Conservation (phyloP, 2,888 invertebrate species). For the Hydriomena furcata region DNA sequence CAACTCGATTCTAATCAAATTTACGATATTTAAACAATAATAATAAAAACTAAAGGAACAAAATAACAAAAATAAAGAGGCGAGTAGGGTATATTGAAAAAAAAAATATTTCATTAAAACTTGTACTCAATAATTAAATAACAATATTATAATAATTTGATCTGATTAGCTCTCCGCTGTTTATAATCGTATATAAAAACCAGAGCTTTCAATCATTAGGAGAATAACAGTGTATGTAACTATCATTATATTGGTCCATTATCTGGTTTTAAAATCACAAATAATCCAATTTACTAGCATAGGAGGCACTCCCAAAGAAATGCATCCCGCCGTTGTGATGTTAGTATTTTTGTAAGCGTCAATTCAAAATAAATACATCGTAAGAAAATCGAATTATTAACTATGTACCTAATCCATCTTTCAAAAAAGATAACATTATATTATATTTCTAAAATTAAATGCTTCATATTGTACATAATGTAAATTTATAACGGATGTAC, state of each 20-base stretch:
- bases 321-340: constrained; percentile 72
- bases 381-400: constrained; percentile 62
- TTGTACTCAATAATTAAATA: constrained; percentile 83
- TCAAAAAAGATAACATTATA: constrained; percentile 74
- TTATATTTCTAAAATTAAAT: constrained; percentile 83
- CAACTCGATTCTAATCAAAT: constrained; percentile 62
- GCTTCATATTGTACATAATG: constrained; percentile 81
- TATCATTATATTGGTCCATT: constrained; percentile 74
- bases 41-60: constrained; percentile 82
- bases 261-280: constrained; percentile 49
- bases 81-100: constrained; percentile 79
- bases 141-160: constrained; percentile 83
- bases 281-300: constrained; percentile 45
- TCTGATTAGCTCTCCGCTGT: constrained; percentile 73
- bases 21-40: constrained; percentile 75
- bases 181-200: constrained; percentile 58
- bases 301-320: constrained; percentile 43
- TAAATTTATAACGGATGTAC: constrained; percentile 52
- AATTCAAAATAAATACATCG: constrained; percentile 69
- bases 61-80: constrained; percentile 80
- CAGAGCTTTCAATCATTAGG: constrained; percentile 63
- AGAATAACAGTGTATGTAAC: constrained; percentile 66
- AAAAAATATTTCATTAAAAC: constrained; percentile 79
- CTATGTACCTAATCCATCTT: constrained; percentile 49
- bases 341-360: constrained; percentile 66